Base-by-base conservation (phyloP, 2,797 vertebrate species). In the Crossoptilon crossoptilon region DNA sequence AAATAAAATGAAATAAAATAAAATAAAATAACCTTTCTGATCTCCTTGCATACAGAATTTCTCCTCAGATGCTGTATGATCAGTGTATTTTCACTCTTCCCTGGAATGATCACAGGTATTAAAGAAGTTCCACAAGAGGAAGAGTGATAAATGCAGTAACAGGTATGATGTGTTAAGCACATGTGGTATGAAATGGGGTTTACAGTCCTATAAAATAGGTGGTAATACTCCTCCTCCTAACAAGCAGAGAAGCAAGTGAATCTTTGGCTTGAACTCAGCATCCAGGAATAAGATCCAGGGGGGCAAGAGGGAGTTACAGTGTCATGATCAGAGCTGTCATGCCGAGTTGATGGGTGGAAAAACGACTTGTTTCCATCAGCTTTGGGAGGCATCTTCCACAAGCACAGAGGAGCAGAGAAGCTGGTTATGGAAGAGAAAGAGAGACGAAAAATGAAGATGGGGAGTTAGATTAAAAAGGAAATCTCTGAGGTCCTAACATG, bases 181-280 rank as follows among this genome's bases (percentile, higher is more conserved):
- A 93, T 31, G 33, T 14, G 13, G 43, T 84, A 91, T 67, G 59
- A 94, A 91, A 91, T 72, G 46, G 12, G 39, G 14, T 72, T 87
- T 48, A 83, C 66, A 72, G 67, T 59, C 79, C 64, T 56, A 21
- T 83, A 82, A 91, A 95, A 75, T 63, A 85, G 55, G 70, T 85
- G 62, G 79, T 14, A 80, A 83, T 66, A n/a, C 51, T 87, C 77
- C 14, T 72, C 9, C 59, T 91, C 48, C 41, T 89, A 91, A 92
- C 44, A 91, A 87, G 66, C 67, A 63, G 56, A 87, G 48, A 92
- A 69, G 43, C 19, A 59, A 59, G 35, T 70, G 63, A 91, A 81
- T 77, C 63, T 87, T 15, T n/a, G 51, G 49, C n/a, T 66, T 78
- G 66, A 83, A 84, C 87, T 89, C 56, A 53, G 8, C 41, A 84